Base-by-base conservation (phyloP, 2,113 vertebrate species). In the Hiodon alosoides region DNA sequence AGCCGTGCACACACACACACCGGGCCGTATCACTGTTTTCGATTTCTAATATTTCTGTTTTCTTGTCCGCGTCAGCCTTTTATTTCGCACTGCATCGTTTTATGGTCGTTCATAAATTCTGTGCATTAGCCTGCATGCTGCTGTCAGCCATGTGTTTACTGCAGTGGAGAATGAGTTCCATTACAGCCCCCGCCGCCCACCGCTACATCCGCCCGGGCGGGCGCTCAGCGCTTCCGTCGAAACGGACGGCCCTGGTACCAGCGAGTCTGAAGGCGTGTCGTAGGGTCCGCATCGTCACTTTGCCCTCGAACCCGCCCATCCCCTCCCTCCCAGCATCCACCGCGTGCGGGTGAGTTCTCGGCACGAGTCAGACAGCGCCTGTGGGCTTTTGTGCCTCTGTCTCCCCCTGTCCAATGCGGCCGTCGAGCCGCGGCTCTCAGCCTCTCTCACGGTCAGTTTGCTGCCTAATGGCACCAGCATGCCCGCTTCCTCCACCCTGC, bases 371-470 rank as follows among this genome's bases (percentile, higher is more conserved):
- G 67, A 4, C 67, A 10, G 48, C 5, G 13, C 48, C 50, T 68
- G 67, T 4, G 47, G 31, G 11, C 4, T 17, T 59, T 59, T 59
- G 31, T 47, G 65, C 46, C 65, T 10, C 65, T 51, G 68, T 5
- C 4, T 67, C 65, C 31, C 31, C n/a, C 50, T 69, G 60, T 73
- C 72, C 72, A 73, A 73, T 73, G 51, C 13, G 51, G 6, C 5
- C 51, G 9, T 4, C 48, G 48, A 17, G 48, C n/a, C 48, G 13
- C 58, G 8, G 17, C 54, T 58, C 50, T 48, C 60, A 31, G 47
- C 72, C 59, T 64, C 65, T 52, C 72, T 73, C 16, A 73, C 59
- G 60, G 48, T 62, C 65, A 64, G 72, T 73, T 73, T 73, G 72
- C 72, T 65, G 72, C 72, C 72, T 73, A 73, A 73, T 65, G 60